Percentiles rank a stretch among this genome's conserved stretches.
Conservation (phyloP, 2,797 vertebrate species). For the Pterois miles region DNA sequence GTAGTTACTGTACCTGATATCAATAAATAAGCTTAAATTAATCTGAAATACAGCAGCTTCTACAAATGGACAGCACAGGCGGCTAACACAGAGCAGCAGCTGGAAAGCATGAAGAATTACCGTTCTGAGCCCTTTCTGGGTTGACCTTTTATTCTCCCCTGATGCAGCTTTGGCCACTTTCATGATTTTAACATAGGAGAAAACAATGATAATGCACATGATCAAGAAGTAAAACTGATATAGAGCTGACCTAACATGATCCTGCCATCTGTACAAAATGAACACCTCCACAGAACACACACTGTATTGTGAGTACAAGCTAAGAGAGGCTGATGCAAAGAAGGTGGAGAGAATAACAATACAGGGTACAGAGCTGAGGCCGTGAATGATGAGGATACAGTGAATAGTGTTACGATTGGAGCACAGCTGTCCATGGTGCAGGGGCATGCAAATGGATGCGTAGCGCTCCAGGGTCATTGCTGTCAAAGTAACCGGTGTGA, state of each 20-base stretch:
- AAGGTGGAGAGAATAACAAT: constrained; percentile 19
- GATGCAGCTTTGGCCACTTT: constrained; percentile 55
- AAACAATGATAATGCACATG: constrained; percentile 47
- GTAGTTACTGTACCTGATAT: constrained; percentile 62
- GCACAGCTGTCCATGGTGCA: constrained; percentile 69
- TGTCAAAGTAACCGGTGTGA: constrained; percentile 59
- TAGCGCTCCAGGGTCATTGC: not conserved
- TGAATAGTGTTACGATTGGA: constrained; percentile 8
- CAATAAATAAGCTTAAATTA: not conserved
- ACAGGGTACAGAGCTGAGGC: constrained; percentile 49
- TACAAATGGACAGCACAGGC: constrained; percentile 28
- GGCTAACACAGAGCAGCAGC: constrained; percentile 63
- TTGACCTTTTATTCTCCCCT: constrained; percentile 45
- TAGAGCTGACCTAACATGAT: constrained; percentile 33
- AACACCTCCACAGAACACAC: constrained; percentile 37
- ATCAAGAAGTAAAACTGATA: constrained; percentile 56
- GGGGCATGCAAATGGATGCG: constrained; percentile 49
- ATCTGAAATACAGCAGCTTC: constrained; percentile 25
- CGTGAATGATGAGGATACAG: constrained; percentile 55
- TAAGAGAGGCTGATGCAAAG: not conserved
- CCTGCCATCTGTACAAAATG: constrained; percentile 35
- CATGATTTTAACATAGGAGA: constrained; percentile 61
- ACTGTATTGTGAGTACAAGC: not conserved
- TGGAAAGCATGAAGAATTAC: constrained; percentile 64
- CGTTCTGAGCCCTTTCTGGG: constrained; percentile 50